Percentiles rank a stretch among this genome's conserved stretches.
Evolutionary conservation across 2,113 vertebrate genomes (phyloP).

Genomic region (Pelecanus crispus): DNA sequence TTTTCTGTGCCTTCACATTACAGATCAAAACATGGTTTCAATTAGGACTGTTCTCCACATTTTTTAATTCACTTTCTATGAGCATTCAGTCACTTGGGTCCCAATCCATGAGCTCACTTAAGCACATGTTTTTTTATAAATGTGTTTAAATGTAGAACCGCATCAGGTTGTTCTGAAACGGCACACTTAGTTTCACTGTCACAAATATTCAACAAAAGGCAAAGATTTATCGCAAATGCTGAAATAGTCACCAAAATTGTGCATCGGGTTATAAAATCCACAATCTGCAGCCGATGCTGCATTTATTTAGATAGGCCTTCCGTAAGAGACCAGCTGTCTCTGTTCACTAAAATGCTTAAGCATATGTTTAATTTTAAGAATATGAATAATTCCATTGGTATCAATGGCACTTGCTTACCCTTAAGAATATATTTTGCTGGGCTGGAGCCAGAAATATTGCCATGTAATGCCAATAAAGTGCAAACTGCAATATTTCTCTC

Average conservation of each 20-base stretch:
- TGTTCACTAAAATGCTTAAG: conserved; percentile 13
- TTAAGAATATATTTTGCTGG: conserved; percentile 37
- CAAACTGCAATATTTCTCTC: conserved; percentile 12
- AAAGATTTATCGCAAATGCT: background rate
- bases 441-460: background rate
- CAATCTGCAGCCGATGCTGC: background rate
- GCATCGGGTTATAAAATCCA: background rate
- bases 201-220: background rate
- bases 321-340: conserved; percentile 40
- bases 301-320: background rate
- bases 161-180: background rate
- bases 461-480: conserved; percentile 12
- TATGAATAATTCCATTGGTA: conserved; percentile 53
- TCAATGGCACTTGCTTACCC: background rate
- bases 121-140: background rate
- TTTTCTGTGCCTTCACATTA: background rate
- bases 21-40: background rate
- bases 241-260: background rate
- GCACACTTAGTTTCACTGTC: background rate
- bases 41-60: background rate
- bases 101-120: background rate
- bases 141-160: background rate
- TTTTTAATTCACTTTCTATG: background rate
- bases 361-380: conserved; percentile 59
- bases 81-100: background rate